These are phyloP conservation scores for Adoxophyes honmai DNA, from an alignment of 1,140 invertebrate genomes.

Conservation along the genomic window DNA sequence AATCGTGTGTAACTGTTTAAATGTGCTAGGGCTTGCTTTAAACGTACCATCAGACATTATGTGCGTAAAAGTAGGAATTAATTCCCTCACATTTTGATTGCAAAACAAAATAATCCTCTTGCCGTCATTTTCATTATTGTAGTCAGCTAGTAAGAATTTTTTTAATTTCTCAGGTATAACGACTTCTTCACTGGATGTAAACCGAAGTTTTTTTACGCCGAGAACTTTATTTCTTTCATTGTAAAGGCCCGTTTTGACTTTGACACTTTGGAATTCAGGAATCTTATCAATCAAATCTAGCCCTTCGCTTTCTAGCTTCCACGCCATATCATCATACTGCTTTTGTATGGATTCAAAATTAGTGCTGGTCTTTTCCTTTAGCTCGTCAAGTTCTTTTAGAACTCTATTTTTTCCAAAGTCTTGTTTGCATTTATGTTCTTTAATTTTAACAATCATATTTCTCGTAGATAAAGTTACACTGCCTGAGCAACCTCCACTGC, in stretches of 20 bases:
- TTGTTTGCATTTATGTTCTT: too few relatives aligned
- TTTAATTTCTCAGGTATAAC: background rate
- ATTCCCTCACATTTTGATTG: conserved; percentile 3
- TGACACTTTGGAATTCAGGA: background rate
- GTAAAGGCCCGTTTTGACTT: background rate
- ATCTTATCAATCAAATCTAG: background rate
- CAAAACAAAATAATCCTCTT: conserved; percentile 3
- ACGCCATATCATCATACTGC: conserved; percentile 2
- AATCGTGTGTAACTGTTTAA: too few relatives aligned
- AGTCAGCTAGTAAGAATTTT: conserved; percentile 1
- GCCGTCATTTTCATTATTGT: conserved; percentile 2
- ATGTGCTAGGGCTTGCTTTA: too few relatives aligned
- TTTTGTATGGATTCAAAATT: conserved; percentile 12
- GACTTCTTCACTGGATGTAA: background rate
- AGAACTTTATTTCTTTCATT: background rate
- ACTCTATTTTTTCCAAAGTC: background rate
- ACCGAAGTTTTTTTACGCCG: background rate
- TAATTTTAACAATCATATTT: too few relatives aligned
- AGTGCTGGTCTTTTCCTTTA: background rate
- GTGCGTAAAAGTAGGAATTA: conserved; percentile 3
- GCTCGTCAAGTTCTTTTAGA: background rate
- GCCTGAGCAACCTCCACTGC: too few relatives aligned
- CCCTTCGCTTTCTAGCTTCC: background rate
- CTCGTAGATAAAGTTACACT: too few relatives aligned
- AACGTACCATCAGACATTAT: background rate